Evolutionary conservation across 2,113 vertebrate species (phyloP), one percentile per base, ranked within the genome.

Genomic region (Hyperopisus bebe): DNA sequence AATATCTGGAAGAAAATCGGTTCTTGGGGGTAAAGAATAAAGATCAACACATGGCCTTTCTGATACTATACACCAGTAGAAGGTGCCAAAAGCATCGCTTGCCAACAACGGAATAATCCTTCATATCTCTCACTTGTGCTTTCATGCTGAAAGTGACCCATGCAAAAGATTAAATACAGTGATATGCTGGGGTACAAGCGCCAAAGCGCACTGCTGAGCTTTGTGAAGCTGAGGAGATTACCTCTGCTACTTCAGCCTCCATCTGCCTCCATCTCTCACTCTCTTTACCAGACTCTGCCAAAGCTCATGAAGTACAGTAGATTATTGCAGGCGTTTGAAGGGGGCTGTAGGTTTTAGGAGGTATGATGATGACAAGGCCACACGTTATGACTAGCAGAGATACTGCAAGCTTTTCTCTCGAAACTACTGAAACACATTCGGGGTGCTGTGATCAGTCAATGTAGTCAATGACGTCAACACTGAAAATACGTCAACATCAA

Each of bases 91-190:
- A 47, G 77, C 48, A 24, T n/a, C n/a, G 80, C 42, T 46, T 89
- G 80, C 89, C 80, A 53, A 53, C 21, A 58, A 62, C 19, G n/a
- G 39, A 51, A 89, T 89, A 58, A 85, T 84, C 51, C 89, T 31
- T 77, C 11, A 35, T 62, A 85, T 89, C 80, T 27, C 46, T 80
- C 4, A 27, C 19, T 27, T 80, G 44, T 89, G 46, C 44, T 80
- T 89, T 74, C 66, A 80, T 35, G 35, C 55, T 42, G 87, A 88
- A 82, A 90, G 92, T 70, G 91, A 90, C 92, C 93, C 93, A 88
- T 93, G 92, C 92, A 89, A 91, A 90, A 91, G 92, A 94, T 94
- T 93, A 94, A 92, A 94, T 92, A 87, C 89, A 51, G 91, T 92
- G 94, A 95, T 92, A 93, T 90, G 91, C 17, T 46, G 91, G 91